Evolutionary conservation across 2,888 invertebrate species (phyloP), one percentile per base, ranked within the genome.

Genomic region (Acrobasis suavella): DNA sequence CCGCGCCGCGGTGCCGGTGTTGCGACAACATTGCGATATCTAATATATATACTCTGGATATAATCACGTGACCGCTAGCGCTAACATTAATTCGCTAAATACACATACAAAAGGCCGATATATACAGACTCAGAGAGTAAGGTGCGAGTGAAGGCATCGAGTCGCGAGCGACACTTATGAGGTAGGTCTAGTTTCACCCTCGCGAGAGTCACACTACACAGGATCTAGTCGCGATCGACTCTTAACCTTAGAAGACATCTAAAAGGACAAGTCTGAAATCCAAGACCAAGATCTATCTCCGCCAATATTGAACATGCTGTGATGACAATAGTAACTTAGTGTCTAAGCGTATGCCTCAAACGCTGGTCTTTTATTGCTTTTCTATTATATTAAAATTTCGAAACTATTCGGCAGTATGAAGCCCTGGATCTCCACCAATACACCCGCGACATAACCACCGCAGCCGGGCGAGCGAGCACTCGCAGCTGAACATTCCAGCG

Each of bases 1-100:
- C 42, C 74, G 96, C 96, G 5, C 96, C 97, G n/a, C 12, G 1
- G 9, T 54, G 37, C 38, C 9, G 42, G 12, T 17, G 39, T 14
- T 38, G 54, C 54, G 54, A 15, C 16, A 14, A 38, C 9, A 16
- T 55, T 56, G 17, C 42, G n/a, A 42, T 56, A 58, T 63, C 37
- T 50, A 54, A 49, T 59, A 42, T 49, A 49, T 59, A 42, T 49
- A 58, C 56, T 55, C 50, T 50, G 38, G n/a, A 14, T 39, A 42
- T 50, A 37, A 10, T 32, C 54, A 42, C 32, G 49, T 22, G 39
- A 54, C 50, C n/a, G 46, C 46, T 46, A 46, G 22, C 32, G 38
- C 52, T 42, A 58, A 37, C 52, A 51, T 63, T 56, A 42, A 56
- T 56, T 42, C 12, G 14, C 39, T 42, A 52, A 59, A 61, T 61